A percentile compares a stretch with the other conserved stretches of the same genome.
Evolutionary conservation across 2,113 vertebrate species (phyloP).

Genomic region (Sterrhoptilus dennistouni): DNA sequence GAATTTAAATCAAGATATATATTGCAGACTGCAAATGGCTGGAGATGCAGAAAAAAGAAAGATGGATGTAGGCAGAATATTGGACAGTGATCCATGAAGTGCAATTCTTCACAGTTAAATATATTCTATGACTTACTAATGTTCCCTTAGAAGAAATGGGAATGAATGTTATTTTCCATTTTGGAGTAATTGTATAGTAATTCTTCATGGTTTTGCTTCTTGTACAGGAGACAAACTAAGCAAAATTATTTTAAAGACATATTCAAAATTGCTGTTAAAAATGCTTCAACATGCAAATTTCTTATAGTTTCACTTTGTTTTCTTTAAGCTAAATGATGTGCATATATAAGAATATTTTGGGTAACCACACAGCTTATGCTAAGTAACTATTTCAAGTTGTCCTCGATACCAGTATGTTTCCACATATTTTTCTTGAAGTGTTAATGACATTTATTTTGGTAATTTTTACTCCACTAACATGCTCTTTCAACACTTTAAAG

Average conservation of each 20-base stretch:
- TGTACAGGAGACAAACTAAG: background rate
- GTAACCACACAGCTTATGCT: slow-evolving; percentile 47
- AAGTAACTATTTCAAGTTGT: slow-evolving; percentile 44
- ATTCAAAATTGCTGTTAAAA: slow-evolving; percentile 29
- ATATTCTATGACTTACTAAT: slow-evolving; percentile 32
- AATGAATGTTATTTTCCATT: slow-evolving; percentile 40
- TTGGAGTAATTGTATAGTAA: slow-evolving; percentile 2
- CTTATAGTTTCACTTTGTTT: slow-evolving; percentile 36
- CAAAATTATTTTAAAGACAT: background rate
- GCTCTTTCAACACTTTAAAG: slow-evolving; percentile 47
- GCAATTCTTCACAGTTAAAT: slow-evolving; percentile 56
- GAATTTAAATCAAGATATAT: slow-evolving; percentile 29
- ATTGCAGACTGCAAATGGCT: background rate
- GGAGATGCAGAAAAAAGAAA: slow-evolving; percentile 16
- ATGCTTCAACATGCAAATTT: slow-evolving; percentile 16
- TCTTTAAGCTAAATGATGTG: slow-evolving; percentile 28
- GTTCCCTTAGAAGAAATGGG: slow-evolving; percentile 42
- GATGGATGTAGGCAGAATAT: slow-evolving; percentile 21
- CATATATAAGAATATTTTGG: slow-evolving; percentile 5
- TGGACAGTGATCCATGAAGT: slow-evolving; percentile 55
- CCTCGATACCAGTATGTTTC: slow-evolving; percentile 19
- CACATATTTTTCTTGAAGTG: slow-evolving; percentile 29
- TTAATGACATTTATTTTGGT: slow-evolving; percentile 47
- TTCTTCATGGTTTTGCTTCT: slow-evolving; percentile 29
- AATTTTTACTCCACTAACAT: slow-evolving; percentile 23